A percentile compares a stretch with the other conserved stretches of the same genome.
phyloP scores from a whole-genome alignment of 1,140 invertebrate genomes.

The Pachypsylla venusta region DNA sequence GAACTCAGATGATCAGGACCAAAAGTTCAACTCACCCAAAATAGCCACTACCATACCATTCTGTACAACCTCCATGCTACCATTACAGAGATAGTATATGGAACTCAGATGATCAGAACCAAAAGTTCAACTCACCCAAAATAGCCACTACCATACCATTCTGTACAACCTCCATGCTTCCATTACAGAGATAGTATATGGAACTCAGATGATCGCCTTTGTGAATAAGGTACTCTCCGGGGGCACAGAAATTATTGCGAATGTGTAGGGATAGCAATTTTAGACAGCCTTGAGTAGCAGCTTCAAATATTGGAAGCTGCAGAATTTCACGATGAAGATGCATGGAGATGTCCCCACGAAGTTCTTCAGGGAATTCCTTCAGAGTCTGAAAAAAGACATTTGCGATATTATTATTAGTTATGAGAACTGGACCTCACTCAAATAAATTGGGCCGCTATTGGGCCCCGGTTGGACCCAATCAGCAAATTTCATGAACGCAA shows the following conservation, averaged over 20 bases:
- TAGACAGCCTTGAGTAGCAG: slow-evolving; percentile 78
- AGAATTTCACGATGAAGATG: slow-evolving; percentile 90
- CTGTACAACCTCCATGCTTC: slow-evolving; percentile 96
- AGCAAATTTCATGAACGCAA: too few relatives aligned
- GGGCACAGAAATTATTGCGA: slow-evolving; percentile 83
- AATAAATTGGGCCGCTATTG: too few relatives aligned
- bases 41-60: slow-evolving; percentile 97
- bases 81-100: slow-evolving; percentile 92
- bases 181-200: slow-evolving; percentile 92
- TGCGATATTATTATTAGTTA: not conserved
- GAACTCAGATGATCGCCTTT: slow-evolving; percentile 91
- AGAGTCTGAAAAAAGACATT: slow-evolving; percentile 52
- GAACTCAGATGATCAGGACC: slow-evolving; percentile 89
- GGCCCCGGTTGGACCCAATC: too few relatives aligned
- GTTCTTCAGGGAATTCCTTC: slow-evolving; percentile 90
- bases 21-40: slow-evolving; percentile 73
- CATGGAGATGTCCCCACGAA: slow-evolving; percentile 86
- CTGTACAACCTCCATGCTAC: slow-evolving; percentile 96
- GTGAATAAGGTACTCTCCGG: slow-evolving; percentile 92
- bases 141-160: slow-evolving; percentile 97
- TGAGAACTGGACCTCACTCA: too few relatives aligned
- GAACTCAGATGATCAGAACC: slow-evolving; percentile 89
- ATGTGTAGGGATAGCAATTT: slow-evolving; percentile 83
- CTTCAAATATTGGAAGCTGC: slow-evolving; percentile 83
- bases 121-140: slow-evolving; percentile 56